Evolutionary conservation across 2,113 vertebrate genomes (phyloP).

Genomic region (Larimichthys polyactis): DNA sequence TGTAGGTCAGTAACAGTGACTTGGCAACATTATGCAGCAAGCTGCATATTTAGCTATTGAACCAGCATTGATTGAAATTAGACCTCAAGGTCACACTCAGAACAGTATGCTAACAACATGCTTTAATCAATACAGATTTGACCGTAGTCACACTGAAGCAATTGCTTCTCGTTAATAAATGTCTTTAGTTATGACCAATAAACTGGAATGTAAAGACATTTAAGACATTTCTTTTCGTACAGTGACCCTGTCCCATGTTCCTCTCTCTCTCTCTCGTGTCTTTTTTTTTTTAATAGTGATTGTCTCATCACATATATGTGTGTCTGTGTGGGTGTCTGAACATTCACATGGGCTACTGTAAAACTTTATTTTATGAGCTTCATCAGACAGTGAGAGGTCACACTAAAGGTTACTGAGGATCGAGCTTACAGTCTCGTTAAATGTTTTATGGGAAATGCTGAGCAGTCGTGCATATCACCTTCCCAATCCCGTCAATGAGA

Average conservation of each 20-base stretch:
- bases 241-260: not conserved
- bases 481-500: conserved; percentile 47
- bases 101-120: conserved; percentile 37
- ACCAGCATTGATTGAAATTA: conserved; percentile 27
- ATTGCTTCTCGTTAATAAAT: conserved; percentile 36
- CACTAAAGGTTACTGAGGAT: conserved; percentile 59
- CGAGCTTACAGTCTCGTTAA: conserved; percentile 66
- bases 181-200: conserved; percentile 31
- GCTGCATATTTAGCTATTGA: not conserved
- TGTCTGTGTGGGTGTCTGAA: conserved; percentile 16
- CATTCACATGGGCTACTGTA: conserved; percentile 7
- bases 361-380: conserved; percentile 64
- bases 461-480: conserved; percentile 58
- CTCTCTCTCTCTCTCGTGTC: not conserved
- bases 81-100: conserved; percentile 1
- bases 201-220: not conserved
- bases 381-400: conserved; percentile 66
- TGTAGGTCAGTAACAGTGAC: not conserved
- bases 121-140: conserved; percentile 51
- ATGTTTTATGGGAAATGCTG: conserved; percentile 69
- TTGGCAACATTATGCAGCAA: not conserved
- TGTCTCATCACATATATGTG: conserved; percentile 1
- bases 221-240: not conserved
- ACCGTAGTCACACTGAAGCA: conserved; percentile 35
- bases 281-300: not conserved